A percentile compares a stretch with the other conserved stretches of the same genome.
Evolutionary conservation across 1,140 invertebrate species (phyloP).

Genomic region (Cecropterus lyciades): DNA sequence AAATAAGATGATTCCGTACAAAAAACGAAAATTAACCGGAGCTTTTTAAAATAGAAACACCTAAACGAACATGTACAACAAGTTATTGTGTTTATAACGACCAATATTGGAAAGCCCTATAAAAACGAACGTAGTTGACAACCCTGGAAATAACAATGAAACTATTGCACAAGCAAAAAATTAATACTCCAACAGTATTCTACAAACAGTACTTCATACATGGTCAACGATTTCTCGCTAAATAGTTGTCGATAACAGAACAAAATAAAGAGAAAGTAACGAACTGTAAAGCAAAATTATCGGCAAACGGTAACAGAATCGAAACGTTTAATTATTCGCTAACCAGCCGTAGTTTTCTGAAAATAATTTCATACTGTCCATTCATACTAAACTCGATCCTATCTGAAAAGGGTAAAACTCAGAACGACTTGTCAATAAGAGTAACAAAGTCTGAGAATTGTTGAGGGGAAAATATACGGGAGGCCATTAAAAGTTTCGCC

Average conservation of each 20-base stretch:
- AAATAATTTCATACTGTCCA: constrained; percentile 4
- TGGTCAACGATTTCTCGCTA: neutral
- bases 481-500: constrained; percentile 24
- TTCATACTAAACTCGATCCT: neutral
- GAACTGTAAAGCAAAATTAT: constrained; percentile 10
- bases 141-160: too few relatives aligned
- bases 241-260: constrained; percentile 7
- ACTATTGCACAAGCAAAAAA: too few relatives aligned
- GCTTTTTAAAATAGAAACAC: too few relatives aligned
- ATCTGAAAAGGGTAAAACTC: neutral
- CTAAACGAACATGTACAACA: too few relatives aligned
- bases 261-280: neutral
- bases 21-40: too few relatives aligned
- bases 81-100: too few relatives aligned
- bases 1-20: too few relatives aligned
- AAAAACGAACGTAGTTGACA: too few relatives aligned
- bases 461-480: constrained; percentile 22
- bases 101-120: too few relatives aligned
- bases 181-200: neutral
- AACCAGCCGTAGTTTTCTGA: constrained; percentile 13
- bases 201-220: neutral
- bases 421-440: neutral
- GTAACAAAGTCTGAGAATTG: constrained; percentile 2
- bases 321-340: constrained; percentile 19
- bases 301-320: constrained; percentile 15